phyloP scores from a whole-genome alignment of 2,888 invertebrate genomes.

The Hyposoter didymator region DNA sequence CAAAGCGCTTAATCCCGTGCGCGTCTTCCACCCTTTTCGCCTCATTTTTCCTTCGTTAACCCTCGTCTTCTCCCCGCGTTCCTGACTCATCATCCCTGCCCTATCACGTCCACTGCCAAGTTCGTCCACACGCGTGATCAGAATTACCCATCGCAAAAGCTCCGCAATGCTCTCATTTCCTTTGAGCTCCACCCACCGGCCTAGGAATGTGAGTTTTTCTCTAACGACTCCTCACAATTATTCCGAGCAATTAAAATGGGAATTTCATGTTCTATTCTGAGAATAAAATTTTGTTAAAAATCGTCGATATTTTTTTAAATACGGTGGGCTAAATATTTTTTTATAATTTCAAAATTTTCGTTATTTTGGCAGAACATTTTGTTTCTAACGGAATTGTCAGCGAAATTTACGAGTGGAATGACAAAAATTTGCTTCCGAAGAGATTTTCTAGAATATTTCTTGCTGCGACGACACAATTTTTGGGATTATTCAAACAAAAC shows the following conservation, averaged over 20 bases:
- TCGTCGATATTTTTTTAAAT: no score
- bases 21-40: conserved; percentile 26
- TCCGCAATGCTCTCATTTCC: not conserved
- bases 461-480: no score
- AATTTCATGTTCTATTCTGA: not conserved
- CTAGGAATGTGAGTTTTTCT: not conserved
- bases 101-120: conserved; percentile 51
- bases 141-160: not conserved
- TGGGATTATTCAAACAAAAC: no score
- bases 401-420: no score
- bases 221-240: not conserved
- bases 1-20: conserved; percentile 26
- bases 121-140: conserved; percentile 48
- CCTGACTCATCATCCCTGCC: not conserved
- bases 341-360: no score
- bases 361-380: no score
- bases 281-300: no score
- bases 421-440: no score
- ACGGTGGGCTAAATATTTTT: no score
- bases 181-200: not conserved
- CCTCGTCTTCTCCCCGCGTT: not conserved
- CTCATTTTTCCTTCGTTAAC: not conserved
- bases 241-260: not conserved
- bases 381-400: no score
- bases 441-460: no score